Evolutionary conservation across 2,113 vertebrate genomes (phyloP).

Genomic region (Gobius niger): DNA sequence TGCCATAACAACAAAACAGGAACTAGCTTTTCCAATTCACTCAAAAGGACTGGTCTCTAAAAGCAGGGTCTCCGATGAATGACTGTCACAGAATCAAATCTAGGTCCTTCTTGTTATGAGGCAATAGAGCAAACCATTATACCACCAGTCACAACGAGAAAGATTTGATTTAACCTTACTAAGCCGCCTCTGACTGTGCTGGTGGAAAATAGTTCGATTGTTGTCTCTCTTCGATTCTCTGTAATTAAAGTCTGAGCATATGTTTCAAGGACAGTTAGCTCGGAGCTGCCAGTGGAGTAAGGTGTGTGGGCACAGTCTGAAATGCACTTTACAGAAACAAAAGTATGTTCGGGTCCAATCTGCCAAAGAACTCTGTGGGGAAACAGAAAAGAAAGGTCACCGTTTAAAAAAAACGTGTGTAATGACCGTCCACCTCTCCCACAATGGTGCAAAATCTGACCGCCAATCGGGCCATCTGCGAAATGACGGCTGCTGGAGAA

Average conservation of each 20-base stretch:
- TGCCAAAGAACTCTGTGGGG: constrained; percentile 43
- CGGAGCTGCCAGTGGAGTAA: constrained; percentile 19
- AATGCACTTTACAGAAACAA: constrained; percentile 20
- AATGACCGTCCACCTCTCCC: constrained; percentile 4
- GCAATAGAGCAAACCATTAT: too few relatives aligned
- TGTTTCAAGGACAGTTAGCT: constrained; percentile 56
- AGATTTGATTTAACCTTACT: background rate
- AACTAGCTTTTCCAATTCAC: too few relatives aligned
- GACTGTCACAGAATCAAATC: too few relatives aligned
- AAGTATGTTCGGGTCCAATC: constrained; percentile 29
- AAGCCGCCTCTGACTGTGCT: background rate
- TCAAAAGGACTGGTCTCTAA: too few relatives aligned
- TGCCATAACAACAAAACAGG: too few relatives aligned
- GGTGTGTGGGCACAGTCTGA: constrained; percentile 18
- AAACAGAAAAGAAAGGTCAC: constrained; percentile 44
- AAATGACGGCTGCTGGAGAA: constrained; percentile 13
- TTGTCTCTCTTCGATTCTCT: background rate
- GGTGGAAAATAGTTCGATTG: background rate
- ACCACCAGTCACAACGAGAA: too few relatives aligned
- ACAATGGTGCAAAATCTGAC: background rate
- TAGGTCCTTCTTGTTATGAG: too few relatives aligned
- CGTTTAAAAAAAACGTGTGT: constrained; percentile 24
- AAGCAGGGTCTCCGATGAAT: too few relatives aligned
- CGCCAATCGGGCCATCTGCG: background rate
- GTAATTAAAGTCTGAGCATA: constrained; percentile 49